Conservation (phyloP, 2,888 invertebrate species). For the Cremastinae sp. region DNA sequence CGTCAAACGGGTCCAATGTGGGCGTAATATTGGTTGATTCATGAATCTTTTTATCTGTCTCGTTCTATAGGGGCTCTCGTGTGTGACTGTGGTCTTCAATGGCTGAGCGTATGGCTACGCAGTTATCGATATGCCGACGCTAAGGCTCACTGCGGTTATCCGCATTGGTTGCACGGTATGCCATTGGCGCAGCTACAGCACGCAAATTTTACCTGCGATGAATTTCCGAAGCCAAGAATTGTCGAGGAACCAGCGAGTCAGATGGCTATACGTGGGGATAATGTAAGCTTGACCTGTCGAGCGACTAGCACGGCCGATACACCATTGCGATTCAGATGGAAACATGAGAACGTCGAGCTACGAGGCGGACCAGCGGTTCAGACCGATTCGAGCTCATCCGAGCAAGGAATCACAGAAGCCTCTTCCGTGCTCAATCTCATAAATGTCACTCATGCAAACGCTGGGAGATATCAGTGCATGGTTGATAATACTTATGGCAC, state of each 20-base stretch:
- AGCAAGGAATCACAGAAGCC: slow-evolving; percentile 84
- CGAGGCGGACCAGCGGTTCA: slow-evolving; percentile 73
- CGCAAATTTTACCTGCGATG: slow-evolving; percentile 87
- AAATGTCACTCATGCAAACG: slow-evolving; percentile 89
- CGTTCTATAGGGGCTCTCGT: slow-evolving; percentile 84
- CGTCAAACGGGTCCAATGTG: slow-evolving; percentile 7
- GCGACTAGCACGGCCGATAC: slow-evolving; percentile 90
- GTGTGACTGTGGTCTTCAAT: slow-evolving; percentile 93
- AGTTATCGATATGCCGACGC: slow-evolving; percentile 83
- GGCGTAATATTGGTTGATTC: slow-evolving; percentile 10
- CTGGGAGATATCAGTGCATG: slow-evolving; percentile 96
- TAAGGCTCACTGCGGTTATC: slow-evolving; percentile 90
- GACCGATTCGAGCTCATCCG: slow-evolving; percentile 79
- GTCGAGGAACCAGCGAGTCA: slow-evolving; percentile 90
- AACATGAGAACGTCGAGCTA: slow-evolving; percentile 89
- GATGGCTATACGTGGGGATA: slow-evolving; percentile 93
- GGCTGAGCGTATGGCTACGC: slow-evolving; percentile 92
- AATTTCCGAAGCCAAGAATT: slow-evolving; percentile 92
- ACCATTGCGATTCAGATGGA: slow-evolving; percentile 92
- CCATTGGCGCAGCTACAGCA: slow-evolving; percentile 85
- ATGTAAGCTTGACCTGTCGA: slow-evolving; percentile 90
- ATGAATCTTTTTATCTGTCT: slow-evolving; percentile 6
- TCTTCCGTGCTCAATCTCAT: slow-evolving; percentile 88
- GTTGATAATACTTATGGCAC: slow-evolving; percentile 94
- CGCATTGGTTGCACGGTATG: slow-evolving; percentile 87